These are phyloP conservation scores for Cololabis saira DNA, from an alignment of 2,113 vertebrate genomes.

Conservation along the genomic window DNA sequence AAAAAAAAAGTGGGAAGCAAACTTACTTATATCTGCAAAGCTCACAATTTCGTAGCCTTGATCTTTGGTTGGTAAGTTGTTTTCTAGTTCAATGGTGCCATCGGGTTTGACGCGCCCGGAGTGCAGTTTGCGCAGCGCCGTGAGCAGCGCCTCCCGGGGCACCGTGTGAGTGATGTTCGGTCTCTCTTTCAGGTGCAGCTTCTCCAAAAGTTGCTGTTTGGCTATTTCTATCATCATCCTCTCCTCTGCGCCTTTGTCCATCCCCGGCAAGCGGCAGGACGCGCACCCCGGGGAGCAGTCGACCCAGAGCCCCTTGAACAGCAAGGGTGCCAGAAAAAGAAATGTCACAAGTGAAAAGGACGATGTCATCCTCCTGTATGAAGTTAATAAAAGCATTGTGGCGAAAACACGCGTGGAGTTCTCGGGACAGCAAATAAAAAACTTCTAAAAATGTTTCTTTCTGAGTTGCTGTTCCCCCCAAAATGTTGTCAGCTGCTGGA, in stretches of 20 bases:
- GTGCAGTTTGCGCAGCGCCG: conserved; percentile 86
- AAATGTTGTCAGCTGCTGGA: conserved; percentile 44
- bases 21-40: conserved; percentile 92
- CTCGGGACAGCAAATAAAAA: conserved; percentile 12
- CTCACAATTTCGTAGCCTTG: conserved; percentile 94
- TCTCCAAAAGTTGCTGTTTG: conserved; percentile 90
- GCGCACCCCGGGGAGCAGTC: conserved; percentile 67
- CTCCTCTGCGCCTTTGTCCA: conserved; percentile 80
- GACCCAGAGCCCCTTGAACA: conserved; percentile 49
- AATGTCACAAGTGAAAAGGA: conserved; percentile 28
- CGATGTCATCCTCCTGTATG: conserved; percentile 20
- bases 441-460: not conserved
- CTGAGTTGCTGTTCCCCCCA: conserved; percentile 32
- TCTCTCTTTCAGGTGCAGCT: conserved; percentile 88
- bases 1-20: conserved; percentile 9
- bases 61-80: conserved; percentile 62
- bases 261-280: conserved; percentile 76
- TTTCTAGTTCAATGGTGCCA: conserved; percentile 65
- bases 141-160: conserved; percentile 84
- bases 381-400: conserved; percentile 36
- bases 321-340: conserved; percentile 58
- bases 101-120: conserved; percentile 77
- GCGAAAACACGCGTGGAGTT: conserved; percentile 1
- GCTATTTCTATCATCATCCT: conserved; percentile 85
- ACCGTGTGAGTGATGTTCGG: conserved; percentile 87